Evolutionary conservation across 2,888 invertebrate species (phyloP).

Genomic region (Mimachlamys varia): DNA sequence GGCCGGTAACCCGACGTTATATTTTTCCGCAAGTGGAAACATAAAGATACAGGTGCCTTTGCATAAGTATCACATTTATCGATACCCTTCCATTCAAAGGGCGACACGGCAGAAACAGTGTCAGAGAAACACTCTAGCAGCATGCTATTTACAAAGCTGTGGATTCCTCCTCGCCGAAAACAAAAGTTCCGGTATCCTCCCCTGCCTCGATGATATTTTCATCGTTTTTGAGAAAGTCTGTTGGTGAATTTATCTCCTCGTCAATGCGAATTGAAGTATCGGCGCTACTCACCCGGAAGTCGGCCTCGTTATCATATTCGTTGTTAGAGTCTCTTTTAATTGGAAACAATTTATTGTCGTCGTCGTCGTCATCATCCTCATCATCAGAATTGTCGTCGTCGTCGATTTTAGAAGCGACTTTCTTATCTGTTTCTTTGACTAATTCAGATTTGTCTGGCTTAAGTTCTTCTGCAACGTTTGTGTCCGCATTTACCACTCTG

Average conservation of each 20-base stretch:
- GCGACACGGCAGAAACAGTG: too few species aligned
- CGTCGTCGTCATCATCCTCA: neutral
- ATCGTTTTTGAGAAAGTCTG: constrained; percentile 45
- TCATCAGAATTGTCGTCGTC: neutral
- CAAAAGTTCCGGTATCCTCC: neutral
- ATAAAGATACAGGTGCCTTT: neutral
- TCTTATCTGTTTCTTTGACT: neutral
- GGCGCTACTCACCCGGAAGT: constrained; percentile 31
- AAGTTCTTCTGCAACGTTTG: constrained; percentile 52
- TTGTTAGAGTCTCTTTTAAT: neutral
- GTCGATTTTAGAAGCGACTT: neutral
- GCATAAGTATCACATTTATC: too few species aligned
- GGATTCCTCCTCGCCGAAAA: neutral
- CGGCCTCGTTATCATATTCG: constrained; percentile 38
- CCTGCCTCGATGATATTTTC: neutral
- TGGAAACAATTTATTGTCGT: constrained; percentile 18
- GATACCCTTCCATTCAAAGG: too few species aligned
- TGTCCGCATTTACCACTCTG: constrained; percentile 59
- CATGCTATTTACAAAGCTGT: neutral
- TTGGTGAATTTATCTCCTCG: constrained; percentile 53
- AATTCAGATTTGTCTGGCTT: constrained; percentile 54
- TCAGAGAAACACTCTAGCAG: too few species aligned
- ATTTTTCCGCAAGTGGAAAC: neutral
- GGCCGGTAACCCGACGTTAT: neutral
- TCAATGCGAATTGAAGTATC: constrained; percentile 47